Conservation (phyloP, 1,140 invertebrate species). For the Cryptotermes secundus region DNA sequence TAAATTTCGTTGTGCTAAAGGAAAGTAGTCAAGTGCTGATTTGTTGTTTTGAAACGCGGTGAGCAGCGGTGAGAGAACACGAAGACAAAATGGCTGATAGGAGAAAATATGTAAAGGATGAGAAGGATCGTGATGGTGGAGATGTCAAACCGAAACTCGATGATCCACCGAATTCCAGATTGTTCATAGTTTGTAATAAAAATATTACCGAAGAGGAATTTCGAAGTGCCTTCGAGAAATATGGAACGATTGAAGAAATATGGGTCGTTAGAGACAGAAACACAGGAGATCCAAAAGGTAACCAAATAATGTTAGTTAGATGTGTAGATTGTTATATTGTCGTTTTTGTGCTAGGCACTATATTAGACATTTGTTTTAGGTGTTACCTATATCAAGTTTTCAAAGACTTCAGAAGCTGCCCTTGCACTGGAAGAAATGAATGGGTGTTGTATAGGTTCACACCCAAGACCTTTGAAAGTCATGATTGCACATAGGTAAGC, state of each 20-base stretch:
- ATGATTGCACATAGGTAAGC: constrained; percentile 79
- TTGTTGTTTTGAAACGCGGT: no score
- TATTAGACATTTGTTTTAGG: constrained; percentile 48
- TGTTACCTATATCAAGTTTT: constrained; percentile 80
- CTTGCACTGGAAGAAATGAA: constrained; percentile 84
- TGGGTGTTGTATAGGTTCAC: constrained; percentile 70
- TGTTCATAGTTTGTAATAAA: constrained; percentile 88
- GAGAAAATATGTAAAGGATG: background rate
- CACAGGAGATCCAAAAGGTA: constrained; percentile 85
- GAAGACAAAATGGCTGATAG: constrained; percentile 25
- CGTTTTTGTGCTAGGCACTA: background rate
- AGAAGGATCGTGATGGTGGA: background rate
- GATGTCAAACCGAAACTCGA: constrained; percentile 45
- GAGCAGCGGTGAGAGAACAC: background rate
- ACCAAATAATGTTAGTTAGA: background rate
- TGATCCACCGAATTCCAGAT: constrained; percentile 77
- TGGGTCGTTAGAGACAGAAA: constrained; percentile 84
- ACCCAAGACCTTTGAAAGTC: constrained; percentile 82
- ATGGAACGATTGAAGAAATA: constrained; percentile 83
- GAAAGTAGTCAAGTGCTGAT: no score
- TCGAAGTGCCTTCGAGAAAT: constrained; percentile 73
- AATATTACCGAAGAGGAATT: constrained; percentile 78
- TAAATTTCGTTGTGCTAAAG: no score
- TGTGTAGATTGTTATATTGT: background rate
- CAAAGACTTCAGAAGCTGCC: constrained; percentile 83